Conservation (phyloP, 2,113 vertebrate genomes). For the Piliocolobus tephrosceles region DNA sequence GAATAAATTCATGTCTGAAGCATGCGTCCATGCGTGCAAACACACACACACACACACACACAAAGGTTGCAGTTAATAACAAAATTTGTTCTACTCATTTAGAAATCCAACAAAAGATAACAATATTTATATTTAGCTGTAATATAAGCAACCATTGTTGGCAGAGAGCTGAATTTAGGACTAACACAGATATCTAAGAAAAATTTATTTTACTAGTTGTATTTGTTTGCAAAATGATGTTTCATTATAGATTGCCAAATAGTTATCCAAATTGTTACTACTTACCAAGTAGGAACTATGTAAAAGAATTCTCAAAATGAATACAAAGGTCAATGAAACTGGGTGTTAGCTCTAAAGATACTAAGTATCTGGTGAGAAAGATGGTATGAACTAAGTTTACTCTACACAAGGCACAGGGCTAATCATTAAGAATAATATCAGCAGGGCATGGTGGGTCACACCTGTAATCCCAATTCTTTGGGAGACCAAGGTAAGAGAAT, state of each 20-base stretch:
- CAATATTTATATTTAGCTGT: slow-evolving; percentile 19
- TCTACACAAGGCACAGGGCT: not conserved
- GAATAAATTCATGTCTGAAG: slow-evolving; percentile 16
- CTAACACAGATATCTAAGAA: slow-evolving; percentile 21
- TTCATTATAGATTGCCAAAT: not conserved
- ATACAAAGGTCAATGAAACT: not conserved
- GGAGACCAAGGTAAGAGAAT: no score
- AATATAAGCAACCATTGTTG: slow-evolving; percentile 21
- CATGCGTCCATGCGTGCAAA: not conserved
- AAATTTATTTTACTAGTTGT: not conserved
- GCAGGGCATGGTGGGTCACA: not conserved
- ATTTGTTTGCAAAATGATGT: slow-evolving; percentile 21
- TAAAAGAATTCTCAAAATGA: not conserved
- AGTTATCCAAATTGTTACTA: not conserved
- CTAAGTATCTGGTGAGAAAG: not conserved
- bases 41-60: not conserved
- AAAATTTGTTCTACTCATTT: slow-evolving; percentile 2
- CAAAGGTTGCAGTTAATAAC: not conserved
- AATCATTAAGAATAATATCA: not conserved
- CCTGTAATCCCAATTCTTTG: no score
- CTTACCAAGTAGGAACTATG: not conserved
- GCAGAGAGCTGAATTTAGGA: not conserved
- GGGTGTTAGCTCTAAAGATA: not conserved
- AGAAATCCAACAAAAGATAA: slow-evolving; percentile 12
- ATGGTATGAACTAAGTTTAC: not conserved